Conservation (phyloP, 2,888 invertebrate species). For the Frankliniella intonsa region DNA sequence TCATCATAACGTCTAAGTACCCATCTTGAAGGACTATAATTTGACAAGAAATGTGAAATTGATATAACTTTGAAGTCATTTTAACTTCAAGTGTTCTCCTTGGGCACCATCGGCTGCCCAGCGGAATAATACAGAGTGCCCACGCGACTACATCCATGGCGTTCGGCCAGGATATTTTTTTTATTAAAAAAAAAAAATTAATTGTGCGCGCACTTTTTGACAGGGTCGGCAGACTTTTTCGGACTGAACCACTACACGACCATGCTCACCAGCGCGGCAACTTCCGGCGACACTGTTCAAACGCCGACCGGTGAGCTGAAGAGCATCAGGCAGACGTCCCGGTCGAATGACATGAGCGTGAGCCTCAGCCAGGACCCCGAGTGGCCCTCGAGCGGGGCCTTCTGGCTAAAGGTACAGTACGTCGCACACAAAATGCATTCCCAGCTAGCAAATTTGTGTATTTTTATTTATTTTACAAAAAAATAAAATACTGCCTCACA, state of each 20-base stretch:
- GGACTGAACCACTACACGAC: constrained; percentile 71
- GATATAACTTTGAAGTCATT: no score
- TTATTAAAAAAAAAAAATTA: no score
- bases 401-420: constrained; percentile 50
- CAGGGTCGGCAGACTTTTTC: constrained; percentile 63
- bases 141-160: no score
- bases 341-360: constrained; percentile 43
- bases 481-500: constrained; percentile 41
- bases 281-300: constrained; percentile 44
- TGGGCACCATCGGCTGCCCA: no score
- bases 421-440: neutral
- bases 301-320: constrained; percentile 39
- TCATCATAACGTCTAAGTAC: no score
- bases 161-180: no score
- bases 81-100: no score
- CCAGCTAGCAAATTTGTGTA: constrained; percentile 27
- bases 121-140: no score
- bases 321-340: no score
- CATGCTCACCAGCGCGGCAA: constrained; percentile 44
- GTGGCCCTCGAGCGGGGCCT: constrained; percentile 51
- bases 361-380: constrained; percentile 33
- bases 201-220: constrained; percentile 7
- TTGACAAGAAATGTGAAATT: no score
- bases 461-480: constrained; percentile 30
- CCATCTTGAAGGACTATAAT: no score